Conservation (phyloP, 2,113 vertebrate genomes). For the pig (Sus scrofa) region DNA sequence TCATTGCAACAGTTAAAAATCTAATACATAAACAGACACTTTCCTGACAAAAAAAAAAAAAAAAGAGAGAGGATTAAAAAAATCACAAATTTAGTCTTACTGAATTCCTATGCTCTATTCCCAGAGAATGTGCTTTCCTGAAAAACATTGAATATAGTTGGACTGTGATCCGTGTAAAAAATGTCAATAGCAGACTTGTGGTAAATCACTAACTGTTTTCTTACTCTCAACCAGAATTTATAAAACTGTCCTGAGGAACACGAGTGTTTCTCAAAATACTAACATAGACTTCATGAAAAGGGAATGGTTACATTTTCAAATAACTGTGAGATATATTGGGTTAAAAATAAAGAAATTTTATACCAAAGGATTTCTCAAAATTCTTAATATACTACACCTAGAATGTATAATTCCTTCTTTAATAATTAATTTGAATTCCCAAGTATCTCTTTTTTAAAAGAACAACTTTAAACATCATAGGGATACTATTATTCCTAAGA, state of each 20-base stretch:
- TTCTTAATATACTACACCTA: background rate
- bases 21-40: background rate
- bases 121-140: background rate
- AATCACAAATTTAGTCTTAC: background rate
- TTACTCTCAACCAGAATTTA: background rate
- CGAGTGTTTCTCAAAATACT: background rate
- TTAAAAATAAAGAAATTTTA: background rate
- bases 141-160: background rate
- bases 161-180: background rate
- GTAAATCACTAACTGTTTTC: background rate
- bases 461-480: background rate
- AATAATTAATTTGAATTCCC: background rate
- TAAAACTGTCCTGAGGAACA: background rate
- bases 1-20: background rate
- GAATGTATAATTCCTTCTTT: background rate
- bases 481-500: background rate
- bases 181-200: background rate
- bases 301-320: background rate
- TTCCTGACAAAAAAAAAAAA: background rate
- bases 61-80: background rate
- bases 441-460: background rate
- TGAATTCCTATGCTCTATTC: background rate
- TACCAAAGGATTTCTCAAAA: background rate
- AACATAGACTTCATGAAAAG: background rate
- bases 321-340: background rate